These are phyloP conservation scores for Spongia lamella DNA, from an alignment of 37 sponge, comb jelly and placozoan genomes.

Conservation along the genomic window DNA sequence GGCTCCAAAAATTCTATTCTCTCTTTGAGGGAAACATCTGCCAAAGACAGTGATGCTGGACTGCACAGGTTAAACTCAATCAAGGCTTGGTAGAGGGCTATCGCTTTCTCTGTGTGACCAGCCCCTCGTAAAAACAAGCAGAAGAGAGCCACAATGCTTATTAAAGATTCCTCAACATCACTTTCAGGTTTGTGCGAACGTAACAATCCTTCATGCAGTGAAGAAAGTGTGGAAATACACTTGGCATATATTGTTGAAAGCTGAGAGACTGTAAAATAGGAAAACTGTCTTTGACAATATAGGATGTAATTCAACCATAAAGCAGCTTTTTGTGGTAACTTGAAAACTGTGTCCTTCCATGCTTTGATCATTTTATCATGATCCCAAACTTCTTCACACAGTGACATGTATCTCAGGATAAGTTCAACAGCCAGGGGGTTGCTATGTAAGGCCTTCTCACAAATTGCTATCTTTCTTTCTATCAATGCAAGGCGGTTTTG, in stretches of 20 bases:
- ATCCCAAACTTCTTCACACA: constrained; percentile 65
- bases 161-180: constrained; percentile 31
- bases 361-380: constrained; percentile 36
- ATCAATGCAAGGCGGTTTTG: constrained; percentile 27
- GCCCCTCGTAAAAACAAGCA: constrained; percentile 62
- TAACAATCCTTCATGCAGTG: constrained; percentile 63
- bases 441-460: constrained; percentile 74
- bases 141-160: constrained; percentile 52
- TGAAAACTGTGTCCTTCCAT: constrained; percentile 84
- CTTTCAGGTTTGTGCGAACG: constrained; percentile 70
- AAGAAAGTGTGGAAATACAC: constrained; percentile 56
- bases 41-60: constrained; percentile 38
- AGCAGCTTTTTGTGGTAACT: constrained; percentile 50
- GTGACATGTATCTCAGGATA: constrained; percentile 62
- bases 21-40: background rate
- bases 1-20: constrained; percentile 58
- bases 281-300: constrained; percentile 64
- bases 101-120: constrained; percentile 79
- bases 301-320: constrained; percentile 75
- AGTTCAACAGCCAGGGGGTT: constrained; percentile 74
- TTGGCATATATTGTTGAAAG: constrained; percentile 51
- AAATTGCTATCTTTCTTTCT: constrained; percentile 85
- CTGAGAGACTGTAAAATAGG: constrained; percentile 44
- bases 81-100: constrained; percentile 84
- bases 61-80: constrained; percentile 79